A percentile compares a stretch with the other conserved stretches of the same genome.
phyloP scores from a whole-genome alignment of 2,888 invertebrate genomes.

The Neoaliturus tenellus region DNA sequence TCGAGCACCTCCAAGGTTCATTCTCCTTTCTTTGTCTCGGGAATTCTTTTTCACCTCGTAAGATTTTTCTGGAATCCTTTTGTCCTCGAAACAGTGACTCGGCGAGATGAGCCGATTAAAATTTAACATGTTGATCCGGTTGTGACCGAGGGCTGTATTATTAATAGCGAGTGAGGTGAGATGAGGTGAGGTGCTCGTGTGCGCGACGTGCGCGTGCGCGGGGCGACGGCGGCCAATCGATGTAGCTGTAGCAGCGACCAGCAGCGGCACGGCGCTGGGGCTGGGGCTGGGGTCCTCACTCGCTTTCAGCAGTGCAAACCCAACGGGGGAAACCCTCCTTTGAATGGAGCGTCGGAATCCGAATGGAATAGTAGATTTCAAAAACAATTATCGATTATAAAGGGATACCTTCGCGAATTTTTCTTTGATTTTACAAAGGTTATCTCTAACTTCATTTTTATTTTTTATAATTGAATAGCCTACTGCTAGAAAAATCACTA shows the following conservation, averaged over 20 bases:
- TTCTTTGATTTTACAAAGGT: no score
- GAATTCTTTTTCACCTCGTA: not conserved
- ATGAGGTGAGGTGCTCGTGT: no score
- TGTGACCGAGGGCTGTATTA: conserved; percentile 17
- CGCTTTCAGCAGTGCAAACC: not conserved
- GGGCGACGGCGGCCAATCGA: not conserved
- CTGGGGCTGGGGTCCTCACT: not conserved
- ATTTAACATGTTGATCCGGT: conserved; percentile 12
- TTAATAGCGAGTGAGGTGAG: not conserved
- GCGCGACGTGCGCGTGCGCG: not conserved
- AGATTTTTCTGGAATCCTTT: conserved; percentile 7
- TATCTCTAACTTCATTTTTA: no score
- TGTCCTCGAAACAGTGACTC: not conserved
- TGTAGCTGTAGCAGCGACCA: no score
- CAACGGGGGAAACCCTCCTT: no score
- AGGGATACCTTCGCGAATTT: no score
- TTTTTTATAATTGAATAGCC: no score
- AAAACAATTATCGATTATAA: no score
- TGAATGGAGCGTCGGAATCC: no score
- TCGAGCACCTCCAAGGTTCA: not conserved
- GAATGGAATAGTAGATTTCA: no score
- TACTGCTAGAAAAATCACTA: no score
- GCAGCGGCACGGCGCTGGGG: no score
- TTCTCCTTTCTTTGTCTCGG: conserved; percentile 30
- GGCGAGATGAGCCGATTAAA: conserved; percentile 11